Evolutionary conservation across 2,797 vertebrate genomes (phyloP), one percentile per base, ranked within the genome.

Genomic region (Remorina albescens): DNA sequence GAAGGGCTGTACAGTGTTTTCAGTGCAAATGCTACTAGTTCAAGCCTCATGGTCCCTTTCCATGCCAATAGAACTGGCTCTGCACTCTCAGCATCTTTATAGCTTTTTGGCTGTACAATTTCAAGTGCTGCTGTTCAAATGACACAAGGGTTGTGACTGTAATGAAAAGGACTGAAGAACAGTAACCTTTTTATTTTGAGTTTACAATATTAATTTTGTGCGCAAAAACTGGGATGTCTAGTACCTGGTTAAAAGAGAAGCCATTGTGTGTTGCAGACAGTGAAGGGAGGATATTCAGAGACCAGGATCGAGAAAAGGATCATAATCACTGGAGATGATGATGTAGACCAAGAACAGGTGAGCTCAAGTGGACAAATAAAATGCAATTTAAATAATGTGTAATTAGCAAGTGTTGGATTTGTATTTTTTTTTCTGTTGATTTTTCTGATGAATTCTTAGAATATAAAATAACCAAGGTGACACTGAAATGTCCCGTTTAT

Each of bases 271-370:
- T 82, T 88, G 25, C 93, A 99, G 98, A 99, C 98, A 37, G 98
- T 99, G 94, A 99, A 99, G 95, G 98, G 98, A 74, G 98, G 98
- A 44, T 99, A 99, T 89, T 99, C 98, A 0, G 98, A 99, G 93
- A 99, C 98, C 0, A 95, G 98, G 80, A 99, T 99, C 41, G 98
- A 99, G 94, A 99, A 99, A 89, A 95, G 98, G 91, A 99, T 99
- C 90, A 99, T 99, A 84, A 99, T 99, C 90, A 99, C 98, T 3
- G 98, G 98, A 85, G 98, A 99, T 41, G 98, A 99, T 88, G 98
- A 99, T 26, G 98, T 99, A 50, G 97, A 99, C 89, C 98, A 99
- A 94, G 98, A 99, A 80, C 97, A 99, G 96, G 98, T 99, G 93
- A 85, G 89, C 19, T 28, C 7, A 71, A 26, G 8, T 2, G 25